Conservation (phyloP, 2,888 invertebrate species). For the Kuschelorhynchus macadamiae region DNA sequence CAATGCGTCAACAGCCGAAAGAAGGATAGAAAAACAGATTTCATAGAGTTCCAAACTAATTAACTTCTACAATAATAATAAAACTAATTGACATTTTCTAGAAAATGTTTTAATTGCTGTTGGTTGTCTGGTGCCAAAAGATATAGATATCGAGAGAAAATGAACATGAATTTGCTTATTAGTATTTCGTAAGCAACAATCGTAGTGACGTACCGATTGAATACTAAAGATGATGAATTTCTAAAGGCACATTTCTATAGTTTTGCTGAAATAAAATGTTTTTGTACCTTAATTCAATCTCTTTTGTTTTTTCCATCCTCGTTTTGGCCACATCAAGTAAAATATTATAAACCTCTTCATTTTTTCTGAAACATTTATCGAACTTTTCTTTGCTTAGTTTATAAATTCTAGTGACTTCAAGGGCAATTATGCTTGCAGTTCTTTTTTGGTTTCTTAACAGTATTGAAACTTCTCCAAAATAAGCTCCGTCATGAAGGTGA, state of each 20-base stretch:
- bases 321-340: slow-evolving; percentile 19
- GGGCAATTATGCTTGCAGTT: slow-evolving; percentile 73
- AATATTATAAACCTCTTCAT: slow-evolving; percentile 1
- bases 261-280: slow-evolving; percentile 26
- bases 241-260: not conserved
- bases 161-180: no score
- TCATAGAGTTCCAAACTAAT: no score
- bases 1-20: no score
- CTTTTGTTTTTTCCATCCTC: slow-evolving; percentile 10
- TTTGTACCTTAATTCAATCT: slow-evolving; percentile 21
- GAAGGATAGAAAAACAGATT: no score
- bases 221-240: not conserved
- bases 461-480: slow-evolving; percentile 76
- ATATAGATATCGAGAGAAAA: no score
- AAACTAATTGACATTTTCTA: no score
- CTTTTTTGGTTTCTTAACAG: slow-evolving; percentile 72
- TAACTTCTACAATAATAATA: no score
- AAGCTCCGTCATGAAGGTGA: slow-evolving; percentile 72
- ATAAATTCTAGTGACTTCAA: slow-evolving; percentile 76
- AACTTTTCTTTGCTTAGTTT: slow-evolving; percentile 73
- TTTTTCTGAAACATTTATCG: slow-evolving; percentile 57
- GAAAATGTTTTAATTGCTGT: no score
- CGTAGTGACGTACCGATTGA: no score
- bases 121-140: no score
- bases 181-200: no score